Evolutionary conservation across 2,797 vertebrate species (phyloP), one percentile per base, ranked within the genome.

Genomic region (Numenius phaeopus): DNA sequence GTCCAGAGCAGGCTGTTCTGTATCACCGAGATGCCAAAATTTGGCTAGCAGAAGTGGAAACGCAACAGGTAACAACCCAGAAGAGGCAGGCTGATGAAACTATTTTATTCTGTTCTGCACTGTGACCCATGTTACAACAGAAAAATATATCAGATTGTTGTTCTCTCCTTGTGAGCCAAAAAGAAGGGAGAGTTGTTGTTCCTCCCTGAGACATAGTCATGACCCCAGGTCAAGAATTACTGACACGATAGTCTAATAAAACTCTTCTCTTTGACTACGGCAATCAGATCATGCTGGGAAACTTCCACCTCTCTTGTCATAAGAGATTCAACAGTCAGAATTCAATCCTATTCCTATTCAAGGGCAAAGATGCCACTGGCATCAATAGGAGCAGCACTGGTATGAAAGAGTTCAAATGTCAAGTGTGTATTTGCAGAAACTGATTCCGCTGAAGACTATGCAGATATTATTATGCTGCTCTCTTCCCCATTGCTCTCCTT

Each of bases 401-500:
- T 79, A 81, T 69, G 87, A 87, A 73, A 78, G 79, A 92, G 94
- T 94, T 97, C 90, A 92, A 81, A 94, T 93, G 95, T 95, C 96
- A 96, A 93, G 82, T 67, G 78, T 89, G 40, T 92, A 95, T 94
- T 97, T 95, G 87, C 88, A 96, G 96, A 90, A 95, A 91, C 80
- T 87, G 92, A 95, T 83, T 90, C 88, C 5, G 0, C 69, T 67
- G 72, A 97, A 95, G 85, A 93, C 82, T 86, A 93, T 86, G 94
- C 89, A 92, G 89, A 91, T 94, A 84, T 92, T 80, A 91, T 85
- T 91, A 82, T 76, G 85, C 39, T 87, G 59, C 67, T 89, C 88
- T 94, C 87, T 94, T 92, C 70, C 52, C 69, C 59, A 34, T 52
- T 94, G 85, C 93, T 95, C 85, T 95, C 87, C 59, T 90, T 94